Base-by-base conservation (phyloP, 2,888 invertebrate species). In the Pristionchus entomophagus region DNA sequence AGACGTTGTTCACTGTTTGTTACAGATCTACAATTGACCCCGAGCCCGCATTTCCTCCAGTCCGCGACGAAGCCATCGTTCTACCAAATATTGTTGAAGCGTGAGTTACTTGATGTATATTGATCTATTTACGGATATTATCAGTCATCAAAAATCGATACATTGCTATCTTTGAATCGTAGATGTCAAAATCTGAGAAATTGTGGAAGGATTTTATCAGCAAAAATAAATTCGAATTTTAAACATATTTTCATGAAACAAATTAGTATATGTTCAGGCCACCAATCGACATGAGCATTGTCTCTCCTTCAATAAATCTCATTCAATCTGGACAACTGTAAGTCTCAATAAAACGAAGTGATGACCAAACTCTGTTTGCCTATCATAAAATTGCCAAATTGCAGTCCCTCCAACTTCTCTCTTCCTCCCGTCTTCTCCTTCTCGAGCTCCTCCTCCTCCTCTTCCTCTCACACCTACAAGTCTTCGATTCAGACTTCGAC, bases 391-490 rank as follows among this genome's bases (percentile, higher is more conserved):
- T 14, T 45, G 45, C n/a, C 56, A 22, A 12, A n/a, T 56, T 53
- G 19, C 81, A 82, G 82, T 38, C 35, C 82, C 26, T 19, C 56
- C 38, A 82, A 82, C 82, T 59, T 82, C 26, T 59, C 59, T 2
- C 82, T 59, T 38, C 82, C 82, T 35, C 82, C 82, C n/a, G 82
- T 82, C 38, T 82, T 82, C 59, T 59, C 56, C 29, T 82, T 82
- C 78, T 80, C 78, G 0, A 59, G 38, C 45, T 10, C 45, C 14
- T 45, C 45, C 45, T 45, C 6, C 45, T 10, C 6, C 45, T 14
- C 41, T n/a, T 82, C 56, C 1, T 38, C 51, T 17, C 17, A 6
- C 2, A 8, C 49, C 29, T 80, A 49, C 51, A 80, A 51, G 10
- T 35, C 82, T n/a, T 59, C 59, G 14, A 82, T 59, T 56, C 29